Conservation (phyloP, 2,797 vertebrate genomes). For the Luscinia luscinia region DNA sequence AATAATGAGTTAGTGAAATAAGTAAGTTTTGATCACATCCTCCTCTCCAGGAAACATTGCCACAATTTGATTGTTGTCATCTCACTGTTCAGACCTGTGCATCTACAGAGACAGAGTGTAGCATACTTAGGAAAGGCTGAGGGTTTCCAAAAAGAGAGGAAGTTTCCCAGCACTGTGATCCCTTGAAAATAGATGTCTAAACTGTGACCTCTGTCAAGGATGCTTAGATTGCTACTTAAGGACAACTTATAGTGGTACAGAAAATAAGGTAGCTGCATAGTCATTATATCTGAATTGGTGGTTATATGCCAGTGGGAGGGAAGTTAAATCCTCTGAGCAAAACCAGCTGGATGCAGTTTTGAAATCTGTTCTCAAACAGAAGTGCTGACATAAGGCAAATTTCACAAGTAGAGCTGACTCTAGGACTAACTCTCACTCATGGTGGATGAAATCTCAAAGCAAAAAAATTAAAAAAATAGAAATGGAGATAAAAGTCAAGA, state of each 20-base stretch:
- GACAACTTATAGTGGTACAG: neutral
- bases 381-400: constrained; percentile 31
- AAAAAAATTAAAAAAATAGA: neutral
- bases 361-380: constrained; percentile 13
- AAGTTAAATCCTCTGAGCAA: neutral
- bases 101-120: neutral
- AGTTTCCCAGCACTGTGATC: neutral
- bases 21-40: neutral
- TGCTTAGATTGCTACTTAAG: neutral
- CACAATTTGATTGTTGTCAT: neutral
- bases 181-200: neutral
- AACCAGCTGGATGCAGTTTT: neutral
- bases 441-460: neutral
- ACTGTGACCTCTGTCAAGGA: neutral
- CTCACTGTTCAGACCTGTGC: neutral
- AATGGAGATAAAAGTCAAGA: neutral
- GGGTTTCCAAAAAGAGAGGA: neutral
- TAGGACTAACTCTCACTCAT: neutral
- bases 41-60: neutral
- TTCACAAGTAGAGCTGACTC: constrained; percentile 10
- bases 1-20: neutral
- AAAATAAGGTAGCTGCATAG: neutral
- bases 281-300: neutral
- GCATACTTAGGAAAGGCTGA: neutral
- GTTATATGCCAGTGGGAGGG: neutral